Conservation (phyloP, 1,140 invertebrate genomes). For the Caenorhabditis inopinata region DNA sequence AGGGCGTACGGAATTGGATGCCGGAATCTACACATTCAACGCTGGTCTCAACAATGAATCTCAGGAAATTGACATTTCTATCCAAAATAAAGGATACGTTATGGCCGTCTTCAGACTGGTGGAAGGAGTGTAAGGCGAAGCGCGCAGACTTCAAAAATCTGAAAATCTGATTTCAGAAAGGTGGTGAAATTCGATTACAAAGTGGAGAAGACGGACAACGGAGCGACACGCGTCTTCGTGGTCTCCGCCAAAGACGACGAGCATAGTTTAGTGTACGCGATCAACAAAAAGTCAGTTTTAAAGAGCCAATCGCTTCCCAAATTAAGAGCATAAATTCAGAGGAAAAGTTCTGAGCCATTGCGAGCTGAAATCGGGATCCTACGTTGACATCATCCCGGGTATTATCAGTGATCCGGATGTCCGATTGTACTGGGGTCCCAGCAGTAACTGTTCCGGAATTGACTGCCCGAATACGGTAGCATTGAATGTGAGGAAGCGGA, state of each 20-base stretch:
- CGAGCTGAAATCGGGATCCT: slow-evolving; percentile 48
- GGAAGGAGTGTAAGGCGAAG: neutral
- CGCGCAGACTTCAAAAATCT: slow-evolving; percentile 1
- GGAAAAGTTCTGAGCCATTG: slow-evolving; percentile 8
- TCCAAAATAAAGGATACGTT: slow-evolving; percentile 14
- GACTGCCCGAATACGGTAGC: slow-evolving; percentile 29
- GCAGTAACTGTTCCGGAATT: slow-evolving; percentile 28
- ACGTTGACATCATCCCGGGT: slow-evolving; percentile 56
- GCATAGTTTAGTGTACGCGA: slow-evolving; percentile 46
- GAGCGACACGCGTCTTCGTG: slow-evolving; percentile 58
- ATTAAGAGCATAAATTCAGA: neutral
- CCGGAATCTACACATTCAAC: slow-evolving; percentile 9
- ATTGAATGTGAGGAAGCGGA: slow-evolving; percentile 6
- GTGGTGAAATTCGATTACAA: slow-evolving; percentile 53
- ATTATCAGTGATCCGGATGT: slow-evolving; percentile 59
- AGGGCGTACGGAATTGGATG: neutral
- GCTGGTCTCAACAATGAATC: neutral
- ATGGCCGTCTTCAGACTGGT: slow-evolving; percentile 13
- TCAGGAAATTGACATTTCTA: neutral
- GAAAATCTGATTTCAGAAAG: neutral
- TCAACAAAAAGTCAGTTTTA: slow-evolving; percentile 40
- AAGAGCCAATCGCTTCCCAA: too few species aligned
- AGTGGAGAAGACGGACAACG: slow-evolving; percentile 61
- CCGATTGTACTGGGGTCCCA: slow-evolving; percentile 54
- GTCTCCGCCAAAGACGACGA: slow-evolving; percentile 44